Base-by-base conservation (phyloP, 2,113 vertebrate species). In the Pampusana beccarii region DNA sequence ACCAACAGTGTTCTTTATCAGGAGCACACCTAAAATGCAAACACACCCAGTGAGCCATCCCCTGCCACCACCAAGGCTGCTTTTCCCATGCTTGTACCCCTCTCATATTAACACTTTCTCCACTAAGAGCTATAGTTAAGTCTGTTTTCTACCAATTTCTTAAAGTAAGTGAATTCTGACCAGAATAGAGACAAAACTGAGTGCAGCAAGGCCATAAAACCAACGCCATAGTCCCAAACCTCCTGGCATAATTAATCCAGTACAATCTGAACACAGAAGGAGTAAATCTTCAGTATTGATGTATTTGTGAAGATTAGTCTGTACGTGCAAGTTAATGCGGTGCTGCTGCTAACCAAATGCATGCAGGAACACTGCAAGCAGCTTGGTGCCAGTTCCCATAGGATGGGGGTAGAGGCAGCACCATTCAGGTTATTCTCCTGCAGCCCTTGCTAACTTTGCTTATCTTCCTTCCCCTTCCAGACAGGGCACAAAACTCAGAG, bases 1-100 rank as follows among this genome's bases (percentile, higher is more conserved):
- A 62, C 13, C 48, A 60, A 18, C 38, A 61, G 21, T 40, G 38
- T 53, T 67, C 60, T 42, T 53, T 86, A 65, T 57, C 28, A 84
- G 61, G 44, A 86, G 12, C 72, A 91, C n/a, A 75, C 36, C 91
- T 75, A 79, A 93, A 94, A 81, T 3, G 3, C 50, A 65, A 84
- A 93, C 53, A 86, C 40, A 81, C 69, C 48, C 65, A 71, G 29
- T 75, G 29, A 96, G 48, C 75, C 8, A 1, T 72, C 44, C 77
- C 86, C 77, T 91, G 42, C 91, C 58, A 86, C 77, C 94, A 94
- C 69, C 89, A 74, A 67, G 16, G 34, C 25, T 80, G 54, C 29
- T 80, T 64, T 86, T 80, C 42, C 44, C n/a, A 13, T 66, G 38
- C 23, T 57, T 58, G 4, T 46, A 66, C 42, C 58, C 57, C 24